A percentile compares a stretch with the other conserved stretches of the same genome.
Evolutionary conservation across 2,888 invertebrate genomes (phyloP).

Genomic region (Capitulum mitella): DNA sequence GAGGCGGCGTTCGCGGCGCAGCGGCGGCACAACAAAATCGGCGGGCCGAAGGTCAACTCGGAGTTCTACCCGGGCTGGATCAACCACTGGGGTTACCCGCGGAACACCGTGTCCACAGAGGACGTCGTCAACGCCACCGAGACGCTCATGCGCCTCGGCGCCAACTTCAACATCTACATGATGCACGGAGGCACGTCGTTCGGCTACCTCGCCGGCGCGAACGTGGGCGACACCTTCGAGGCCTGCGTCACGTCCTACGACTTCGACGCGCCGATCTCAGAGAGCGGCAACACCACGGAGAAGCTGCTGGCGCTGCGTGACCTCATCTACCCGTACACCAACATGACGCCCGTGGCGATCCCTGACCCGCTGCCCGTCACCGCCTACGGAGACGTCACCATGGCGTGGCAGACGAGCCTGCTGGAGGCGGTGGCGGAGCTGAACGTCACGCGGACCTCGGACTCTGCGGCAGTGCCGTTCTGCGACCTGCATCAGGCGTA

Average conservation of each 20-base stretch:
- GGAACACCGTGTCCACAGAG: constrained; percentile 51
- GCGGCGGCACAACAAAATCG: constrained; percentile 42
- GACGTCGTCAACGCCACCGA: constrained; percentile 37
- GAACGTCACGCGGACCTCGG: not conserved
- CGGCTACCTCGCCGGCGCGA: constrained; percentile 31
- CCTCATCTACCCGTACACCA: constrained; percentile 34
- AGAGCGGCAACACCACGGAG: constrained; percentile 46
- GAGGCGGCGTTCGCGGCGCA: no score
- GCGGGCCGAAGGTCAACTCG: constrained; percentile 78
- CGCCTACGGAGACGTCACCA: constrained; percentile 12
- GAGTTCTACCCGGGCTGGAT: constrained; percentile 91
- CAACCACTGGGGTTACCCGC: constrained; percentile 71
- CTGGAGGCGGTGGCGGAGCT: constrained; percentile 21
- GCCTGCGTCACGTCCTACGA: constrained; percentile 39
- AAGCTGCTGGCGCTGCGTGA: constrained; percentile 41
- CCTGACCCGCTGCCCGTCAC: constrained; percentile 39
- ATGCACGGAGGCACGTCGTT: constrained; percentile 61
- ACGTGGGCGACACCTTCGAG: constrained; percentile 12
- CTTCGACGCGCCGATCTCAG: constrained; percentile 46
- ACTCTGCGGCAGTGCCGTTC: not conserved
- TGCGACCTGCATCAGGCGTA: constrained; percentile 6
- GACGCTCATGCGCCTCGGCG: constrained; percentile 41
- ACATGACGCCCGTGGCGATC: not conserved
- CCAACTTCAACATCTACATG: constrained; percentile 80
- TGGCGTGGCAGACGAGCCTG: constrained; percentile 4